phyloP scores from a whole-genome alignment of 2,113 vertebrate genomes.

The Regulus satrapa region DNA sequence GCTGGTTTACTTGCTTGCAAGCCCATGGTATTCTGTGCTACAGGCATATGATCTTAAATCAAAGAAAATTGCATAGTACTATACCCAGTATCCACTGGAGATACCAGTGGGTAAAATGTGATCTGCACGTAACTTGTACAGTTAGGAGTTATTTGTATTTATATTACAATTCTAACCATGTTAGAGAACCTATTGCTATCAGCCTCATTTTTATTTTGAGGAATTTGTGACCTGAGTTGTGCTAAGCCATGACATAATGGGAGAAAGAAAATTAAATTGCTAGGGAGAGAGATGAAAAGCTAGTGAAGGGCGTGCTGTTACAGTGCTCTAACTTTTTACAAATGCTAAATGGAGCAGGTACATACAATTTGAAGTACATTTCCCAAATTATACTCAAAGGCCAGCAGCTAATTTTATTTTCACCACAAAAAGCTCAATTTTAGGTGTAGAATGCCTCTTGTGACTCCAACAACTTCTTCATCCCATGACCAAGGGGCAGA shows the following conservation, averaged over 20 bases:
- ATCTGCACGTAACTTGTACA: not conserved
- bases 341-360: not conserved
- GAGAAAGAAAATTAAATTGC: not conserved
- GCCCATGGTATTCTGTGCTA: not conserved
- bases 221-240: not conserved
- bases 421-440: not conserved
- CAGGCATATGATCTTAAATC: not conserved
- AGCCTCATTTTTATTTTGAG: not conserved
- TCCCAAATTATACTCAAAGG: not conserved
- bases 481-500: not conserved
- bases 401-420: not conserved
- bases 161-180: not conserved
- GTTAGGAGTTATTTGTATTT: not conserved
- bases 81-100: not conserved
- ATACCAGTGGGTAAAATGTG: not conserved
- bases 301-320: not conserved
- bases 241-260: not conserved
- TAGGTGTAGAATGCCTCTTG: not conserved
- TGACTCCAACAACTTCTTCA: not conserved
- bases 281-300: not conserved
- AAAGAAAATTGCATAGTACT: not conserved
- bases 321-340: fast-evolving
- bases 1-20: not conserved
- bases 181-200: not conserved
- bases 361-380: not conserved